A percentile compares a stretch with the other conserved stretches of the same genome.
These are phyloP conservation scores for Melanchra persicariae DNA, from an alignment of 2,888 invertebrate species.

Conservation along the genomic window DNA sequence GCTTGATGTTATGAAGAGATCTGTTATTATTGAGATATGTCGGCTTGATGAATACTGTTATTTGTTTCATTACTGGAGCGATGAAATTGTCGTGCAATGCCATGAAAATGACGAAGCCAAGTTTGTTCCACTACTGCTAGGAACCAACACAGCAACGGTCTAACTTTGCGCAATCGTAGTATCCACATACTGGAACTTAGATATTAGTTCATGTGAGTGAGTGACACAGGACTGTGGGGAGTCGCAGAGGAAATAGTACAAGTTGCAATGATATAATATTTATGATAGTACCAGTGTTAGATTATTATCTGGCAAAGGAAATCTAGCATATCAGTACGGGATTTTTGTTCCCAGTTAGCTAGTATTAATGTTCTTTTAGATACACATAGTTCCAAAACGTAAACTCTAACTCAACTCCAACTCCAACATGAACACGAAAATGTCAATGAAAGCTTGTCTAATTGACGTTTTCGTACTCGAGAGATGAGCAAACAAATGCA, in stretches of 20 bases:
- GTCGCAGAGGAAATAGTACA: neutral
- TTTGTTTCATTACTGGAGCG: slow-evolving; percentile 5
- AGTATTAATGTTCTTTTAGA: no score
- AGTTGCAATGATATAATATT: neutral
- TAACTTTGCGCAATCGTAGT: neutral
- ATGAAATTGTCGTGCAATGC: slow-evolving; percentile 4
- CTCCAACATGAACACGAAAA: no score
- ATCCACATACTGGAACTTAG: neutral
- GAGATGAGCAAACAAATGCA: no score
- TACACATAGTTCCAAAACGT: no score
- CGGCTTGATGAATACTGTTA: slow-evolving; percentile 13
- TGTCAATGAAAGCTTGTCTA: no score
- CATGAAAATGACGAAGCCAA: neutral
- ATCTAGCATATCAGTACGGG: no score
- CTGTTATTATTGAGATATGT: slow-evolving; percentile 1
- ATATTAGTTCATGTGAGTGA: slow-evolving; percentile 17
- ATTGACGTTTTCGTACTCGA: no score
- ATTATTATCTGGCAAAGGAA: no score
- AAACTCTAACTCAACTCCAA: no score
- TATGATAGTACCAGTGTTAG: neutral
- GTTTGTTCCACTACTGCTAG: neutral
- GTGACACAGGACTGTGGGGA: no score
- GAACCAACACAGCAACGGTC: neutral
- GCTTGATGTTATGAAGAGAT: neutral
- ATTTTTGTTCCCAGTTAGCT: no score